Evolutionary conservation across 2,113 vertebrate genomes (phyloP), one percentile per base, ranked within the genome.

Genomic region (Sebastes schlegelii): DNA sequence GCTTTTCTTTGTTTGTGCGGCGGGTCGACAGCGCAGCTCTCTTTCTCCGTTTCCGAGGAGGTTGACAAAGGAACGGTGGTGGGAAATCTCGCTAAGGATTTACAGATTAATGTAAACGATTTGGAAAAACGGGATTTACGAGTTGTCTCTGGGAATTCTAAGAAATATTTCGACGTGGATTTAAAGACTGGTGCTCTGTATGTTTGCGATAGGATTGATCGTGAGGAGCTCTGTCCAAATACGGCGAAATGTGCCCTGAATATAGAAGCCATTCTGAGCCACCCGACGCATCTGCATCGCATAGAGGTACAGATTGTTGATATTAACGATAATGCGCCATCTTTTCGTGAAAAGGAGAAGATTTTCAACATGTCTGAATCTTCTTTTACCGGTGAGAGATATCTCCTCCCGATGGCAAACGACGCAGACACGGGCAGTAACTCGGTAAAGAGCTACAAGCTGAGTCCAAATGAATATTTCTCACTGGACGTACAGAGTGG

Each of bases 321-420:
- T 71, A 92, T 96, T 49, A 97, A 97, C 49, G 96, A 97, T 6
- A 96, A 97, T 87, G 82, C 95, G 7, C 97, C 96, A 0, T 88
- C 65, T 40, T 97, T 97, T 82, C 77, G 85, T 12, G 93, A 94
- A 49, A 87, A 65, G 45, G 83, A 90, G 49, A 89, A 92, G n/a
- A 11, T 0, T 2, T 69, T 97, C 3, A 94, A 95, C 63, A 92
- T 97, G 17, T 82, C 46, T 0, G 96, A 97, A 58, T 93, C 63
- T 4, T 94, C 95, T 12, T 91, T 81, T n/a, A 76, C 79, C 0
- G 93, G 94, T 0, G 92, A 91, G 55, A 86, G 89, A 61, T 95
- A 95, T 85, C 85, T 93, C 1, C 90, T 95, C 1, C 93, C 93
- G 0, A 58, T 91, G 6, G 93, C 95, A 4, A 82, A 82, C 49